Base-by-base conservation (phyloP, 2,888 invertebrate genomes). In the Masnerella sp. region DNA sequence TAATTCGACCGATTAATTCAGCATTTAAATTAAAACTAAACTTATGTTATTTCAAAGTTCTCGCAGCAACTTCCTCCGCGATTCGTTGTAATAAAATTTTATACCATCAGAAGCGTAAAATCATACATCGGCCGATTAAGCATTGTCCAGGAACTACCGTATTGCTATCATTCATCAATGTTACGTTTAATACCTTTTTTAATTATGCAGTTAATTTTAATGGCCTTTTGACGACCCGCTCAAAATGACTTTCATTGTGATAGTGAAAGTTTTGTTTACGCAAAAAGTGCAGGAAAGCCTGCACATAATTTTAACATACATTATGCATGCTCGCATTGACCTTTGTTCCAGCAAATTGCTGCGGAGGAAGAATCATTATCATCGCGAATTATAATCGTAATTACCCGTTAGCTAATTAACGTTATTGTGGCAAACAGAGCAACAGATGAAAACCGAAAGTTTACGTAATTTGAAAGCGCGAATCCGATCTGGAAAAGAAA, bases 231-330 rank as follows among this genome's bases (percentile, higher is more conserved):
- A 14, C 11, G 8, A 17, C 15, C 20, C 8, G 36, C 5, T 38
- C 38, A 52, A 52, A 4, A 22, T 11, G 15, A 43, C 56, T 56
- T 56, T 56, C 56, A 43, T 42, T 56, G 56, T 43, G 32, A 12
- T 45, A 20, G 58, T 34, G 58, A 58, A 58, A 58, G 58, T 45
- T 34, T 22, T 32, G 36, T 45, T 58, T 45, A 34, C 18, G 22
- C 15, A 45, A 34, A 43, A 43, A 45, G n/a, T 32, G 11, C 32
- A 1, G 32, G 11, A 32, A 32, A 40, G 17, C 15, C 22, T 14
- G 11, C 34, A 8, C 40, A 30, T 28, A 18, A 54, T 12, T 54
- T 25, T 11, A 28, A 11, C 20, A 18, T 22, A 47, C 49, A 20
- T 49, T 34, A 20, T 32, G 32, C 32, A 34, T 20, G 1, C n/a